Base-by-base conservation (phyloP, 2,888 invertebrate species). In the Isoperla grammatica region DNA sequence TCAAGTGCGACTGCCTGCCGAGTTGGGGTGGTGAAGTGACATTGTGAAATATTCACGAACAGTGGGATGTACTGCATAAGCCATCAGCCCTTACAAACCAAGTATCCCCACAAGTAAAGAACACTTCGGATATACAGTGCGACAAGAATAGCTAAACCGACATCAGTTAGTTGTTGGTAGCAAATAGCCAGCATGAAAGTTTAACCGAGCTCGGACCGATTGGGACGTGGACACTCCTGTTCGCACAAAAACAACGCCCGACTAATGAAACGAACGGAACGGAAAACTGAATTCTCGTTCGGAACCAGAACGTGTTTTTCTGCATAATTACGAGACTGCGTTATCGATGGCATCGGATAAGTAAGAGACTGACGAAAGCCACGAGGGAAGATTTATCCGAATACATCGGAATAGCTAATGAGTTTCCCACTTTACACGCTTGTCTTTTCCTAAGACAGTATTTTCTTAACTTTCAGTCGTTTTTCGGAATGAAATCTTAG, bases 21-120 rank as follows among this genome's bases (percentile, higher is more conserved):
- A 37, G 53, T 39, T 29, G 29, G 29, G 29, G 29, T 8, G 54
- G 54, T 37, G 55, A 57, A 54, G 61, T 55, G 55, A 62, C 59
- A 45, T 8, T 56, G 56, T 62, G 58, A 62, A 62, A 62, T 62
- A 62, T 62, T 62, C 61, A 62, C 53, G 53, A 53, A 37, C 53
- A 53, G 19, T 53, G 53, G 53, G 53, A 53, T 39, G 53, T 17
- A 53, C 35, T 53, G 49, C 29, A 50, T 12, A 50, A 50, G 29
- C 49, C 29, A 50, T 12, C 22, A 50, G 29, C 49, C 49, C 29
- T 50, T 50, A 50, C 29, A 50, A 50, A 50, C 20, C 53, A 53
- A 39, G 53, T 39, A 53, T 39, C 17, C 53, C 53, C 39, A 53
- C 53, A 37, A 39, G 37, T 39, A 39, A 39, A 53, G 53, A 37